phyloP scores from a whole-genome alignment of 1,140 invertebrate genomes.

The Lysiphlebus fabarum region DNA sequence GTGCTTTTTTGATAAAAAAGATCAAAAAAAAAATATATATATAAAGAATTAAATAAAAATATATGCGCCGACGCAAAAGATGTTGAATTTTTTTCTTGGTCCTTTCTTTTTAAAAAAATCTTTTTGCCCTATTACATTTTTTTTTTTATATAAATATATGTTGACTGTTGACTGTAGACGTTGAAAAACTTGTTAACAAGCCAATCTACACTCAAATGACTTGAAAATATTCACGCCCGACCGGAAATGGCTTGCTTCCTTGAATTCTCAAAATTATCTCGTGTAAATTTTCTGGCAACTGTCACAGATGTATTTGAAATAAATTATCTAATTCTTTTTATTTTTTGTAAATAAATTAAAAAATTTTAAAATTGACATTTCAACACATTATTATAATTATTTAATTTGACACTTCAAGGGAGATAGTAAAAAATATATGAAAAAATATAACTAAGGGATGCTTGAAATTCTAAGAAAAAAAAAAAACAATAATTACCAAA shows the following conservation, averaged over 20 bases:
- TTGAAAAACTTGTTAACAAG: conserved; percentile 38
- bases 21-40: conserved; percentile 12
- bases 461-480: no score
- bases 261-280: conserved; percentile 14
- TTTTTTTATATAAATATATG: not conserved
- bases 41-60: conserved; percentile 4
- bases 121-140: not conserved
- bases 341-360: not conserved
- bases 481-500: no score
- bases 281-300: conserved; percentile 7
- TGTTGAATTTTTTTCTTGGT: not conserved
- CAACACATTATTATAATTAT: no score
- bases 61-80: conserved; percentile 7
- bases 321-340: conserved; percentile 1
- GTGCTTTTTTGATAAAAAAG: conserved; percentile 6
- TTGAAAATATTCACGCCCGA: conserved; percentile 30
- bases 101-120: not conserved
- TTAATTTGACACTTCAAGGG: no score
- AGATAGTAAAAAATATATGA: no score
- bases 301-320: conserved; percentile 9
- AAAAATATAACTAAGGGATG: no score
- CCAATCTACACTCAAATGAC: conserved; percentile 33
- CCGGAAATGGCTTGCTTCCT: conserved; percentile 25
- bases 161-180: conserved; percentile 13
- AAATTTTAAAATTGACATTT: not conserved